Evolutionary conservation across 2,888 invertebrate species (phyloP).

Genomic region (Morpho achilles): DNA sequence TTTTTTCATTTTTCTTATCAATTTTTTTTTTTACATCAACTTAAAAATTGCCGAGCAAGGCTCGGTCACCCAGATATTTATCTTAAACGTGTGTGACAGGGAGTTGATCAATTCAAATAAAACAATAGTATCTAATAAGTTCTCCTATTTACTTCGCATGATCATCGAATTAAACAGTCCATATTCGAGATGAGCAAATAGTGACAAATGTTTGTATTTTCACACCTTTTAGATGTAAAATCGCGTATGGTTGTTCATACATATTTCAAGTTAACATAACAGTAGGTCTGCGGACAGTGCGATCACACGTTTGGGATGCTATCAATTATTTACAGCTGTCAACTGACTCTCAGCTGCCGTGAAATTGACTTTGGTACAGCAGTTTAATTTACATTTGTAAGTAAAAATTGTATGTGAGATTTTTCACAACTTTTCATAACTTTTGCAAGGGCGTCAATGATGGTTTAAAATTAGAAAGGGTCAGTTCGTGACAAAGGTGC

Average conservation of each 20-base stretch:
- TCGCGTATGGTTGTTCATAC: constrained; percentile 5
- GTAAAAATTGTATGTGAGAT: not conserved
- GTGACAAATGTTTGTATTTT: not conserved
- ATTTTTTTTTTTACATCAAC: too few species aligned
- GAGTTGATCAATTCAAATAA: too few species aligned
- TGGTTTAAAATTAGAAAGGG: too few species aligned
- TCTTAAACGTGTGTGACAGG: too few species aligned
- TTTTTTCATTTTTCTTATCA: too few species aligned
- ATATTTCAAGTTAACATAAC: constrained; percentile 7
- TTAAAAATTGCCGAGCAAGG: too few species aligned
- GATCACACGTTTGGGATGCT: constrained; percentile 23
- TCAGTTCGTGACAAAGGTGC: too few species aligned
- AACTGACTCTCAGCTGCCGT: constrained; percentile 5
- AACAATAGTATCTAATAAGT: too few species aligned
- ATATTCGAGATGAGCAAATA: too few species aligned
- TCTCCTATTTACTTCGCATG: too few species aligned
- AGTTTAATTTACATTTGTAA: not conserved
- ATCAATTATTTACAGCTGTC: constrained; percentile 26
- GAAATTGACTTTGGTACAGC: not conserved
- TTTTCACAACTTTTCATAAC: not conserved
- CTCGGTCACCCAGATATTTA: too few species aligned
- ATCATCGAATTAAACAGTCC: too few species aligned
- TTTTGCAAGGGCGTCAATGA: not conserved
- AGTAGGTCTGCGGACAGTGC: constrained; percentile 5
- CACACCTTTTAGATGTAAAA: not conserved